Evolutionary conservation across 2,888 invertebrate genomes (phyloP).

Genomic region (Seladonia tumulorum): DNA sequence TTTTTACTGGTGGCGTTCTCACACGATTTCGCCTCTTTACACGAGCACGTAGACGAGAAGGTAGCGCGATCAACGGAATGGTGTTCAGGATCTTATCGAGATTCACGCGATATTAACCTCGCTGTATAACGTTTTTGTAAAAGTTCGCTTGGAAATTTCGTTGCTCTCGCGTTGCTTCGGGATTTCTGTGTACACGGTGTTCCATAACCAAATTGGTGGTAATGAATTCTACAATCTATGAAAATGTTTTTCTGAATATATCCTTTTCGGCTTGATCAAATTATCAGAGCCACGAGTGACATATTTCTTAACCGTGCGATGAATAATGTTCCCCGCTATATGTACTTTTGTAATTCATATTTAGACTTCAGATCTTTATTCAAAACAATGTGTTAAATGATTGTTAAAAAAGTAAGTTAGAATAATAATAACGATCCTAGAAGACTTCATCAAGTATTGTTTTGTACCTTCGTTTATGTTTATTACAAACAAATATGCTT

Average conservation of each 20-base stretch:
- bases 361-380: background rate
- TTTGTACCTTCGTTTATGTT: too few relatives aligned
- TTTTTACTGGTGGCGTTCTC: background rate
- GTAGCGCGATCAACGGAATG: background rate
- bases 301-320: too few relatives aligned
- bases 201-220: background rate
- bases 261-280: background rate
- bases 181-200: background rate
- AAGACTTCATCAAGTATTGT: too few relatives aligned
- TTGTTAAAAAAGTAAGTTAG: too few relatives aligned
- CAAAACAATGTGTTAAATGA: too few relatives aligned
- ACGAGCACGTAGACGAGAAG: background rate
- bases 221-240: background rate
- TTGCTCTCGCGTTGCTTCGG: background rate
- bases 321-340: too few relatives aligned
- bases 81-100: conserved; percentile 30
- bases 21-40: conserved; percentile 1
- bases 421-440: too few relatives aligned
- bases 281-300: too few relatives aligned
- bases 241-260: too few relatives aligned
- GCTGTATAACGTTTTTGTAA: background rate
- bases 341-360: too few relatives aligned
- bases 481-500: too few relatives aligned
- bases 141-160: background rate
- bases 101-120: background rate